phyloP scores from a whole-genome alignment of 2,888 invertebrate species.

The Watsonalla binaria region DNA sequence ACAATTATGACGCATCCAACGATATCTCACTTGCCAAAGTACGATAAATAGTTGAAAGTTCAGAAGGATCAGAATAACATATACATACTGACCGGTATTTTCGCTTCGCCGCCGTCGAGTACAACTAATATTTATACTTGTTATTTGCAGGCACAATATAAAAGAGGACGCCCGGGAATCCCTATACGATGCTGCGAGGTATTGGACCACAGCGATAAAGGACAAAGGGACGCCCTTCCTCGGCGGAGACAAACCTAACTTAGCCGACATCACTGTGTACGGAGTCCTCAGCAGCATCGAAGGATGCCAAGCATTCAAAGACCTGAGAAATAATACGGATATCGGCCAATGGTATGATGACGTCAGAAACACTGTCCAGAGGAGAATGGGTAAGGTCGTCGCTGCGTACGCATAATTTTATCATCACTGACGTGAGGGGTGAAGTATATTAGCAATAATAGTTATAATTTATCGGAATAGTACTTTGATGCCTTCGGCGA shows the following conservation, averaged over 20 bases:
- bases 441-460: no score
- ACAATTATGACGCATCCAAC: no score
- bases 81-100: no score
- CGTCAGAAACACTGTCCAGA: slow-evolving; percentile 82
- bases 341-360: slow-evolving; percentile 88
- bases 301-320: slow-evolving; percentile 93
- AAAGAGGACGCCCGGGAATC: slow-evolving; percentile 93
- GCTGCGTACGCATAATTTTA: slow-evolving; percentile 22
- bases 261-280: slow-evolving; percentile 95
- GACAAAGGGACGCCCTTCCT: slow-evolving; percentile 85
- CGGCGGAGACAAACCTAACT: slow-evolving; percentile 92
- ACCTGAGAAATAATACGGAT: slow-evolving; percentile 85
- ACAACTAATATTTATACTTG: background rate
- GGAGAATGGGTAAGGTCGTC: slow-evolving; percentile 75
- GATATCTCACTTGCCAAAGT: no score
- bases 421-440: no score
- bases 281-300: slow-evolving; percentile 95
- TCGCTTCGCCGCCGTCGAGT: no score
- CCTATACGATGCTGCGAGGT: slow-evolving; percentile 91
- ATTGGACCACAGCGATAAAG: slow-evolving; percentile 86
- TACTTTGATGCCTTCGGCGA: no score
- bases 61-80: no score
- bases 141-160: slow-evolving; percentile 83
- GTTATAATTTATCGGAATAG: no score
- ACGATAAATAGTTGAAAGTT: no score